Evolutionary conservation across 1,140 invertebrate genomes (phyloP), one percentile per base, ranked within the genome.

Genomic region (Eurytemora carolleeae): DNA sequence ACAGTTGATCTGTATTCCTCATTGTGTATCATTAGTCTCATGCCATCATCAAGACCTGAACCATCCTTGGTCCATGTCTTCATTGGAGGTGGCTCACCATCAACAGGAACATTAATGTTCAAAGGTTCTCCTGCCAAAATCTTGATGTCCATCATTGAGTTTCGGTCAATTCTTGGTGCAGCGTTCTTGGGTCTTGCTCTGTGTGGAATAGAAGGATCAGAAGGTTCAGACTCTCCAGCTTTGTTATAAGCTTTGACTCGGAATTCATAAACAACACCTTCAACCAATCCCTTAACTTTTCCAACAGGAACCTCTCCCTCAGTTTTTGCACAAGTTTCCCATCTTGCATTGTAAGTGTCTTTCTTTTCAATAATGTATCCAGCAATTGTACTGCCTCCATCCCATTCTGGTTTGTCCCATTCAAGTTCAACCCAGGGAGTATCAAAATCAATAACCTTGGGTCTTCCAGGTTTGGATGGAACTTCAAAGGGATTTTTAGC

Each of bases 401-500:
- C 88, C 53, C 76, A 77, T 55, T 81, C 77, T 18, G 94, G 94
- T 65, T 82, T 78, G 56, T 79, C 78, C 93, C 94, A 98, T 73
- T 86, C 80, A n/a, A 98, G 77, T 68, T 94, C 86, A n/a, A 95
- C 91, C 67, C 86, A 92, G 72, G 94, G 84, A 64, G 77, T 81
- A 68, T 95, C 90, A 71, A 88, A 97, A 72, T 98, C 93, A 63
- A 79, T 80, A 67, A 98, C 84, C 64, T 83, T 81, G 1, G 91
- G 90, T 3, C 81, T 84, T 22, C 87, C 85, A n/a, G 89, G 87
- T 69, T 87, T 84, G 58, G 82, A 81, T 26, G 87, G 85, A 59
- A 82, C 77, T 71, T 88, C 90, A 74, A 87, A 98, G 55, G 94
- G 94, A 86, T 98, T 96, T 72, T 97, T 98, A 53, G 95, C 95